Percentiles rank a stretch among this genome's conserved stretches.
Conservation (phyloP, 2,797 vertebrate species). For the Knipowitschia caucasica region DNA sequence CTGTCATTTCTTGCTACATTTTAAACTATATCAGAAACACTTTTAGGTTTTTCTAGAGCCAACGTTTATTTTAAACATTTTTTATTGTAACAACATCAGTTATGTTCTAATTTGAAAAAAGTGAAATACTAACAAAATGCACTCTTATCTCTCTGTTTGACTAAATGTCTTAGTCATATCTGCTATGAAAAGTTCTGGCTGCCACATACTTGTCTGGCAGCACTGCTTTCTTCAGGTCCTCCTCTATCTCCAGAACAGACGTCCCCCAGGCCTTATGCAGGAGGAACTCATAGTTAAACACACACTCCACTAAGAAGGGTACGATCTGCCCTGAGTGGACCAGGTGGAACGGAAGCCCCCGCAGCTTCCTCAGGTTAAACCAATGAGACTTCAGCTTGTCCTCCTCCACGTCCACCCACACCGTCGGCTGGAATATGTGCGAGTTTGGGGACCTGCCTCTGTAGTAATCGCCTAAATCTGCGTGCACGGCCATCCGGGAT, state of each 20-base stretch:
- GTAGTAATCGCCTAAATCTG: conserved; percentile 64
- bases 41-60: no score
- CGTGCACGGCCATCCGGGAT: conserved; percentile 47
- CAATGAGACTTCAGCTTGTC: conserved; percentile 35
- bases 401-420: conserved; percentile 42
- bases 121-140: not conserved
- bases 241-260: conserved; percentile 66
- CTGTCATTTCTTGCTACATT: no score
- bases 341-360: conserved; percentile 69
- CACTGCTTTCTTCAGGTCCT: conserved; percentile 68
- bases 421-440: conserved; percentile 62
- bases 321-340: conserved; percentile 63
- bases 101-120: no score
- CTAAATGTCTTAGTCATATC: no score
- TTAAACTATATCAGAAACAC: no score
- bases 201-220: conserved; percentile 63
- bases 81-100: no score
- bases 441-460: conserved; percentile 17
- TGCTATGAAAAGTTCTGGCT: not conserved
- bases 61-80: no score
- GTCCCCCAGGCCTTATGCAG: conserved; percentile 72
- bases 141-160: not conserved
- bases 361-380: conserved; percentile 72
- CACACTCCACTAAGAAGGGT: conserved; percentile 62
- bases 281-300: conserved; percentile 77